These are phyloP conservation scores for Nasua narica DNA, from an alignment of 2,797 vertebrate species.

Conservation along the genomic window DNA sequence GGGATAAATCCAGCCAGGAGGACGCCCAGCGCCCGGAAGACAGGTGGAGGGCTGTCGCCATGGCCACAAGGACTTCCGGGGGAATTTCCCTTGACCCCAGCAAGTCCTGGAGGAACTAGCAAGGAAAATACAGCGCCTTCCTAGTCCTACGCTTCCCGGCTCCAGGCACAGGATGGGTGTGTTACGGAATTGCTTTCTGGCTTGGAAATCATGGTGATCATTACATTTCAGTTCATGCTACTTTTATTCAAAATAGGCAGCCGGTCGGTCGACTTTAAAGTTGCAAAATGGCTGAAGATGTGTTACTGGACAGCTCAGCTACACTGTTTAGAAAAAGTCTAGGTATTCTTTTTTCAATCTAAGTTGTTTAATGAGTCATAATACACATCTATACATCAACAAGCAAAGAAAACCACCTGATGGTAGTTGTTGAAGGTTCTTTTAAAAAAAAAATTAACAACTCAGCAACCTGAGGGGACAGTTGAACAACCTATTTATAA, in stretches of 20 bases:
- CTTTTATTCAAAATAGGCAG: slow-evolving; percentile 29
- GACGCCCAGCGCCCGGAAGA: background rate
- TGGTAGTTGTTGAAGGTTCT: slow-evolving; percentile 32
- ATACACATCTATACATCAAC: background rate
- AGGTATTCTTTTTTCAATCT: background rate
- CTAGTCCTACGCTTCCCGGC: background rate
- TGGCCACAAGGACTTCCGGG: background rate
- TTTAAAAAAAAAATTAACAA: slow-evolving; percentile 50
- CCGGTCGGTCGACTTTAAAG: background rate
- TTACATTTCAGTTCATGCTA: fast-evolving
- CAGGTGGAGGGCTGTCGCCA: background rate
- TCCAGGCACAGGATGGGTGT: background rate
- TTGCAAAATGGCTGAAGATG: background rate
- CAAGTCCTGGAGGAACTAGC: background rate
- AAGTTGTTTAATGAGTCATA: slow-evolving; percentile 28
- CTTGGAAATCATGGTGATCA: background rate
- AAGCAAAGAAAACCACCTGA: slow-evolving; percentile 23
- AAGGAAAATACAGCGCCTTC: background rate
- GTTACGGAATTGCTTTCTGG: background rate
- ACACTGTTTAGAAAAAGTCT: background rate
- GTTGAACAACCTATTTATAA: slow-evolving; percentile 37
- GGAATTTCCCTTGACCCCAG: background rate
- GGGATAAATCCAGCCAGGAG: fast-evolving
- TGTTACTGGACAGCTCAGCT: slow-evolving; percentile 1
- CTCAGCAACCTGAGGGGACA: slow-evolving; percentile 13